A percentile compares a stretch with the other conserved stretches of the same genome.
These are phyloP conservation scores for Nipponia nippon DNA, from an alignment of 2,113 vertebrate genomes.

Conservation along the genomic window DNA sequence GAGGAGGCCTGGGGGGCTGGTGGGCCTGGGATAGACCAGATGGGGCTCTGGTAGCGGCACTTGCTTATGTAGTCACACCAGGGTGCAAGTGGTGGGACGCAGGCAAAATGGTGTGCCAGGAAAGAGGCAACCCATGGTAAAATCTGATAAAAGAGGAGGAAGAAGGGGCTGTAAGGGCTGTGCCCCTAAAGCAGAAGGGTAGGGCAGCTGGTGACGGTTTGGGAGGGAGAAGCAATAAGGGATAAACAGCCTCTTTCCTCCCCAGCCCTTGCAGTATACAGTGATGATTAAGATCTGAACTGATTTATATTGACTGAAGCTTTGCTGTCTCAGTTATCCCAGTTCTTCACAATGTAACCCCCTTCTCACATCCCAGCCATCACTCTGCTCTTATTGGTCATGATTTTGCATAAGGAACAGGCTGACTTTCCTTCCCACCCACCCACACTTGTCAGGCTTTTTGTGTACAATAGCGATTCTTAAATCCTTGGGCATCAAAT, in stretches of 20 bases:
- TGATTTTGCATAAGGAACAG: not conserved
- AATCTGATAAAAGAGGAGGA: not conserved
- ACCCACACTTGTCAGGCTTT: not conserved
- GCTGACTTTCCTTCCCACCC: conserved; percentile 9
- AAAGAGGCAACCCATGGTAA: not conserved
- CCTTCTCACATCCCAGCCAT: not conserved
- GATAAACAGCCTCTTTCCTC: not conserved
- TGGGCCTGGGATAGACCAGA: not conserved
- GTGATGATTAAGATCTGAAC: conserved; percentile 22
- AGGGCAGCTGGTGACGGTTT: not conserved
- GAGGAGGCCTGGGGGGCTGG: rapidly evolving
- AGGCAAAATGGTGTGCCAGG: not conserved
- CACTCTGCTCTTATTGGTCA: not conserved
- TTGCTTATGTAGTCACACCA: not conserved
- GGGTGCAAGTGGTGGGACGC: not conserved
- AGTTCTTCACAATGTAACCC: not conserved
- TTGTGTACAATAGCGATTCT: not conserved
- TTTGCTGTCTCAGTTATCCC: not conserved
- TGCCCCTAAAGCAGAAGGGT: not conserved
- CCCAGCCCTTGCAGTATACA: not conserved
- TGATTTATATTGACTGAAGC: not conserved
- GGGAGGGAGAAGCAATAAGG: not conserved
- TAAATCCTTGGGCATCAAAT: not conserved
- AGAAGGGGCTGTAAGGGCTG: not conserved
- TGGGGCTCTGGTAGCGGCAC: not conserved